These are phyloP conservation scores for Tyto alba DNA, from an alignment of 2,113 vertebrate genomes.

Conservation along the genomic window DNA sequence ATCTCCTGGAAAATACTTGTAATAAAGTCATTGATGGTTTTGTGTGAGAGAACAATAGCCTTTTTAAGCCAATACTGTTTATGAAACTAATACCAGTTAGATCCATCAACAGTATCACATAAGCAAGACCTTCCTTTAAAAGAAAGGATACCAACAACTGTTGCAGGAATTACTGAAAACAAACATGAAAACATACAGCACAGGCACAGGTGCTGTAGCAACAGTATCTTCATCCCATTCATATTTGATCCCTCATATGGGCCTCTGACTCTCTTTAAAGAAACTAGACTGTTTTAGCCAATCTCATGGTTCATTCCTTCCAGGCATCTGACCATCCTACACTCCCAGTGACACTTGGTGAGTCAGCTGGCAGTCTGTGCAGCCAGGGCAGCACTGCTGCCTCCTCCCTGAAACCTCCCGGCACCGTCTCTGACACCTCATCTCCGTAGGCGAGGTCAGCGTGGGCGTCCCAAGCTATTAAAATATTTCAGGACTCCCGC, in stretches of 20 bases:
- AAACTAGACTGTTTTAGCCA: background rate
- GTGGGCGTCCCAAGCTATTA: background rate
- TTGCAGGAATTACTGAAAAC: background rate
- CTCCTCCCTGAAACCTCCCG: slow-evolving; percentile 30
- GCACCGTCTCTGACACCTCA: background rate
- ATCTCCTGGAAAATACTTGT: background rate
- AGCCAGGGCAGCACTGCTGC: background rate
- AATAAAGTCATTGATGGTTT: background rate
- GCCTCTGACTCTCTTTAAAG: background rate
- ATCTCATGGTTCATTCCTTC: background rate
- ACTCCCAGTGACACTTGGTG: background rate
- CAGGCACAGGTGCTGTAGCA: no score
- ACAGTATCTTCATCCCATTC: rapidly evolving
- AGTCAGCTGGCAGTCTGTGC: background rate
- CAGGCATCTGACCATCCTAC: background rate
- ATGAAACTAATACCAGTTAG: background rate
- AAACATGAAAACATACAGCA: no score
- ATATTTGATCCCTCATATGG: background rate
- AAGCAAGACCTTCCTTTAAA: background rate
- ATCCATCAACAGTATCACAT: background rate
- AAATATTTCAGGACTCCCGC: background rate
- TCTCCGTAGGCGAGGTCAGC: rapidly evolving
- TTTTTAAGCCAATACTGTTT: background rate
- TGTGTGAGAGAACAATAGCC: background rate
- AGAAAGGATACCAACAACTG: background rate